A percentile compares a stretch with the other conserved stretches of the same genome.
These are phyloP conservation scores for Petrocephalus zakoni DNA, from an alignment of 2,113 vertebrate species.

Conservation along the genomic window DNA sequence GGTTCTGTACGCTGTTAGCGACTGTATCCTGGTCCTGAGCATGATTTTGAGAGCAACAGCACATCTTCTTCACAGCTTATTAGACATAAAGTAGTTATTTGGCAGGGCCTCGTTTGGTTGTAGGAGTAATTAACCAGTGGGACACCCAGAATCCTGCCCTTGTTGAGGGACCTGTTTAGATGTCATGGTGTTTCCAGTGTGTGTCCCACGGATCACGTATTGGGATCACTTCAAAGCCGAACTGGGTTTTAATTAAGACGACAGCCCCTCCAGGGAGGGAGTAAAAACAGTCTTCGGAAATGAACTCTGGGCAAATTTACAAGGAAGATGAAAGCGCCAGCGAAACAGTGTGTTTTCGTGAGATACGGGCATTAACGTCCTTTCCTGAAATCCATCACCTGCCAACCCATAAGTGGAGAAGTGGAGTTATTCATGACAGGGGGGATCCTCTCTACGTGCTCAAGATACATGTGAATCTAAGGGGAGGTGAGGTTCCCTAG, in stretches of 20 bases:
- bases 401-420: conserved; percentile 25
- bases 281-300: not conserved
- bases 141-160: not conserved
- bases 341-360: conserved; percentile 31
- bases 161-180: not conserved
- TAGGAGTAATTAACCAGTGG: not conserved
- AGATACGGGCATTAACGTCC: conserved; percentile 29
- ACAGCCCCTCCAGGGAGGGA: conserved; percentile 7
- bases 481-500: not conserved
- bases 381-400: conserved; percentile 36
- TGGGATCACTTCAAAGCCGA: conserved; percentile 37
- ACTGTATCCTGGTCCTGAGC: not conserved
- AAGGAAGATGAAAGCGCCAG: conserved; percentile 21
- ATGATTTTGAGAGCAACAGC: not conserved
- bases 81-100: not conserved
- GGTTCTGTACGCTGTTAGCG: not conserved
- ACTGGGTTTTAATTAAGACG: conserved; percentile 38
- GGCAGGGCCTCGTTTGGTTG: not conserved
- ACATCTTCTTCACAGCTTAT: not conserved
- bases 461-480: conserved; percentile 32
- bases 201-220: conserved; percentile 25
- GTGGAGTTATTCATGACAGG: conserved; percentile 36
- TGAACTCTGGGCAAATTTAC: conserved; percentile 25
- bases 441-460: conserved; percentile 20
- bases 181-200: not conserved